Conservation (phyloP, 2,113 vertebrate species). For the Malurus melanocephalus region DNA sequence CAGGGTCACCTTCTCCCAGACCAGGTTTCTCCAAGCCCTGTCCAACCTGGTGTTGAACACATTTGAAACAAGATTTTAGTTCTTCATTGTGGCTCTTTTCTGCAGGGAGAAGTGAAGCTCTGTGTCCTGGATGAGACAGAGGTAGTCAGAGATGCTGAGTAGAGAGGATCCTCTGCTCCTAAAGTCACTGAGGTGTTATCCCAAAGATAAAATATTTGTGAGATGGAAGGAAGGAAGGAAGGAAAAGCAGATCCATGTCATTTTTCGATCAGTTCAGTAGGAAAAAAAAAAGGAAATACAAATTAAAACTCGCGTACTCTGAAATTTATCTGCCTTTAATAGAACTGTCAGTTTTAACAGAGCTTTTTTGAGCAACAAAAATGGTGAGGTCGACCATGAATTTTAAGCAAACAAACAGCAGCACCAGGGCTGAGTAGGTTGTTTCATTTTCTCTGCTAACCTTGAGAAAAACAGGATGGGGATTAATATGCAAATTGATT, state of each 20-base stretch:
- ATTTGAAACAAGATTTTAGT: not conserved
- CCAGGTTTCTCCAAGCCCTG: not conserved
- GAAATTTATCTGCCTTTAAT: not conserved
- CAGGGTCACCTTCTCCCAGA: no score
- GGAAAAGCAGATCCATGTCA: not conserved
- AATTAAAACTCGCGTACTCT: not conserved
- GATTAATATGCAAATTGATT: not conserved
- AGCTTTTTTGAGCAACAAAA: not conserved
- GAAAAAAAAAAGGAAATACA: not conserved
- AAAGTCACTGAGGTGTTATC: not conserved
- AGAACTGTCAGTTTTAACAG: not conserved
- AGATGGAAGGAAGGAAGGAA: not conserved
- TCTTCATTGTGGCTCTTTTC: not conserved
- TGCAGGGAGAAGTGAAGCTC: not conserved
- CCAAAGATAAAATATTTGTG: not conserved
- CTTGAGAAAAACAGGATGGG: not conserved
- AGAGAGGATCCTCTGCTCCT: not conserved
- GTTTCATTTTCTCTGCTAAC: not conserved
- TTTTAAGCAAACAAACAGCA: slow-evolving; percentile 16
- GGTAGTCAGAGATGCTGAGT: not conserved
- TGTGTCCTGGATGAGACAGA: not conserved
- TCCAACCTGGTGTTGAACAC: not conserved
- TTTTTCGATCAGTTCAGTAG: not conserved
- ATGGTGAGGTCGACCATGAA: not conserved
- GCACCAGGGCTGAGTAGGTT: not conserved